These are phyloP conservation scores for Mimumesa dahlbomi DNA, from an alignment of 2,888 invertebrate species.

Conservation along the genomic window DNA sequence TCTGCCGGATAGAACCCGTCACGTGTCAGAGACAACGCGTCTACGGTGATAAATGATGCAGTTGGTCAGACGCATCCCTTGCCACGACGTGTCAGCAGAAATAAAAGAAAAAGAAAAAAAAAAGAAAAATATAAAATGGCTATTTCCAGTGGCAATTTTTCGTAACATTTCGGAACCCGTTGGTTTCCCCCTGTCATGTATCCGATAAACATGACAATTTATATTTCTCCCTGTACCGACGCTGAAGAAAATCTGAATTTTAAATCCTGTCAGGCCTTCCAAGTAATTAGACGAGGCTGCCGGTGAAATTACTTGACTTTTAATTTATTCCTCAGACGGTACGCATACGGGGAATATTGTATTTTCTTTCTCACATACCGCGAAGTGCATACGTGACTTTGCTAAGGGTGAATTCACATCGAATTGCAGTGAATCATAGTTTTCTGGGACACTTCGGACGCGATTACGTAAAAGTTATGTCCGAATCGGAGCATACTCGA, in stretches of 20 bases:
- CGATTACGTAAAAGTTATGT: conserved; percentile 16
- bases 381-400: too few species aligned
- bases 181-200: too few species aligned
- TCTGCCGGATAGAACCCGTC: conserved; percentile 36
- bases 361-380: too few species aligned
- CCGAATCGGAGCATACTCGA: conserved; percentile 3
- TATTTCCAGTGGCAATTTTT: too few species aligned
- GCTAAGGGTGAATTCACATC: not conserved
- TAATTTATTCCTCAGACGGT: too few species aligned
- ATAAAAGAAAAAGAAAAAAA: not conserved
- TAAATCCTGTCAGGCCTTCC: too few species aligned
- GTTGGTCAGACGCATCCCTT: conserved; percentile 14
- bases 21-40: conserved; percentile 32
- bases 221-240: not conserved
- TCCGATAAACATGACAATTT: not conserved
- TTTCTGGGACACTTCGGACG: conserved; percentile 5
- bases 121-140: too few species aligned
- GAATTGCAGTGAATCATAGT: conserved; percentile 3
- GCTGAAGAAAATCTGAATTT: not conserved
- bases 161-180: too few species aligned
- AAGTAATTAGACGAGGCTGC: too few species aligned
- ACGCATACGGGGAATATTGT: too few species aligned
- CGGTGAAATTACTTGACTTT: too few species aligned
- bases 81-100: not conserved
- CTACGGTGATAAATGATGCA: conserved; percentile 47